phyloP scores from a whole-genome alignment of 2,888 invertebrate genomes.

The Epirrhoe tristata region DNA sequence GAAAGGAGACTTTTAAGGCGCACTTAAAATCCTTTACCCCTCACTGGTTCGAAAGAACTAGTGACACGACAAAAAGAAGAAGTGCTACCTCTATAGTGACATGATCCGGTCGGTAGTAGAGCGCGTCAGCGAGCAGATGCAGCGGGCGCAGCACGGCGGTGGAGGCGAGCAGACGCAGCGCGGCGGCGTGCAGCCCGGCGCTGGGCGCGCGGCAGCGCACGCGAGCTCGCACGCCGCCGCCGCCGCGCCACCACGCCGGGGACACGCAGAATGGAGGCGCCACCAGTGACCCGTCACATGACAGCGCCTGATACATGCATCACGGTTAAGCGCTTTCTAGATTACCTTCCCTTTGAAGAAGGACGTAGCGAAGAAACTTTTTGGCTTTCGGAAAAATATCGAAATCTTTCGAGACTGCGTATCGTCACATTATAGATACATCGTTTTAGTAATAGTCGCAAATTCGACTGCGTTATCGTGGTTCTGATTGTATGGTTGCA shows the following conservation, averaged over 20 bases:
- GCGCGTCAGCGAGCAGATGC: conserved; percentile 64
- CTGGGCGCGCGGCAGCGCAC: conserved; percentile 55
- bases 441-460: too few species aligned
- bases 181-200: conserved; percentile 56
- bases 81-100: conserved; percentile 55
- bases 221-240: conserved; percentile 52
- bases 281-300: conserved; percentile 46
- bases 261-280: conserved; percentile 55
- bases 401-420: too few species aligned
- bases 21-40: too few species aligned
- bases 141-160: conserved; percentile 61
- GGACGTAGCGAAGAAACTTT: too few species aligned
- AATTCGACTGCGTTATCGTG: too few species aligned
- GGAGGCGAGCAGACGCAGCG: conserved; percentile 58
- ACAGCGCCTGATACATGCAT: conserved; percentile 41
- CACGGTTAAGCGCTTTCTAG: not conserved
- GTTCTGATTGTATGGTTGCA: too few species aligned
- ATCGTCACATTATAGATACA: too few species aligned
- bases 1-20: too few species aligned
- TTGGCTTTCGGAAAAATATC: too few species aligned
- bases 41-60: too few species aligned
- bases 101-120: conserved; percentile 58
- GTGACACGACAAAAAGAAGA: not conserved
- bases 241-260: conserved; percentile 66
- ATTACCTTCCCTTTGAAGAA: too few species aligned